Evolutionary conservation across 1,140 invertebrate genomes (phyloP), one percentile per base, ranked within the genome.

Genomic region (Lerema accius): DNA sequence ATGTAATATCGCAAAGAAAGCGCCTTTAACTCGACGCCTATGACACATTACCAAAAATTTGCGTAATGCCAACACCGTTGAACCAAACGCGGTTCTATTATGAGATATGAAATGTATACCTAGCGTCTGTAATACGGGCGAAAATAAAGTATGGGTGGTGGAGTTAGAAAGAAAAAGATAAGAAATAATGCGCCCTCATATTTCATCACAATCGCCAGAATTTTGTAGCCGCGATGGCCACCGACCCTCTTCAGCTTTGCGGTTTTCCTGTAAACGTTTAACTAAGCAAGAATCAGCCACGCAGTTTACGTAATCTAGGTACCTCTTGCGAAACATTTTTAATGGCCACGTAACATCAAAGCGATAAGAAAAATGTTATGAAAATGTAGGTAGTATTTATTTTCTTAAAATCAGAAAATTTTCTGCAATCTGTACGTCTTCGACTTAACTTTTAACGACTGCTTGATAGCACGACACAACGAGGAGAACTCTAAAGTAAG

Each of bases 181-280:
- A 86, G 84, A 86, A 84, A 84, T 87, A 87, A 87, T 85, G 77
- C 82, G 74, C 78, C 76, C 71, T 73, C 82, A 85, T 87, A 87
- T 86, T 86, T 86, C 82, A 89, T 86, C 77, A 78, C 79, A 89
- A 87, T 84, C 83, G 77, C 83, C 75, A 78, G 73, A 85, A 85
- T 84, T 85, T 80, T 73, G 74, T 68, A 71, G 73, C 67, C 74
- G 75, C 72, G 77, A 72, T 75, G 75, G 69, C 73, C 68, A 81
- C 63, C 69, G 75, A 86, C 84, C 86, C 82, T 85, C 74, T 80
- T 86, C 76, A 89, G 67, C 67, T 69, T 66, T 71, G 53, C 59
- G 67, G 73, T 76, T 73, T 80, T 71, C 70, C 69, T 69, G 68
- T 76, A 78, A 83, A 81, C 77, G 80, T 86, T 82, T 80, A 80